phyloP scores from a whole-genome alignment of 2,888 invertebrate genomes.

The Pterostichus madidus region DNA sequence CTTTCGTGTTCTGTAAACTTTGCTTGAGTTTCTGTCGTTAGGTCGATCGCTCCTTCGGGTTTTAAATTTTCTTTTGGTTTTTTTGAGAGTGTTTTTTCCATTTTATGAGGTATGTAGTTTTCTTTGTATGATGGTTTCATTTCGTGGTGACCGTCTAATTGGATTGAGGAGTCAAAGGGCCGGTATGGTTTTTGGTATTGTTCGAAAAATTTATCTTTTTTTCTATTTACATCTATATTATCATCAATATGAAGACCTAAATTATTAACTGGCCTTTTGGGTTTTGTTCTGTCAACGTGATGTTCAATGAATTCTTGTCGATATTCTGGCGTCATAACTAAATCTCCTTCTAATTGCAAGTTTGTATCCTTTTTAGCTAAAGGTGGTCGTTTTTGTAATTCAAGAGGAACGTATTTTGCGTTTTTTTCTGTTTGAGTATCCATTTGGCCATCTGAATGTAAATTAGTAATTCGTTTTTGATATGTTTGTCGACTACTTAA shows the following conservation, averaged over 20 bases:
- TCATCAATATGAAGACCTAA: slow-evolving; percentile 75
- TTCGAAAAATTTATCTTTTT: slow-evolving; percentile 76
- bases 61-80: slow-evolving; percentile 72
- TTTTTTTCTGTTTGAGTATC: slow-evolving; percentile 78
- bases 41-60: slow-evolving; percentile 69
- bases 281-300: slow-evolving; percentile 71
- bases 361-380: slow-evolving; percentile 76
- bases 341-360: slow-evolving; percentile 78
- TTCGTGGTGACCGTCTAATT: slow-evolving; percentile 68
- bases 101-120: slow-evolving; percentile 71
- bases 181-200: slow-evolving; percentile 73
- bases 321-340: slow-evolving; percentile 77
- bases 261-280: slow-evolving; percentile 73
- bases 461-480: slow-evolving; percentile 75
- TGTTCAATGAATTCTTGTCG: slow-evolving; percentile 73
- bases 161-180: slow-evolving; percentile 48
- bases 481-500: slow-evolving; percentile 76
- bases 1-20: slow-evolving; percentile 72
- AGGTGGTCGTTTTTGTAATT: slow-evolving; percentile 76
- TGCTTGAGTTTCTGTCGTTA: slow-evolving; percentile 70
- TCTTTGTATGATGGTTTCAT: slow-evolving; percentile 73
- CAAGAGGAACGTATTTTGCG: slow-evolving; percentile 78
- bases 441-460: slow-evolving; percentile 75
- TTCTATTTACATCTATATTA: slow-evolving; percentile 75
- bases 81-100: slow-evolving; percentile 66